A percentile compares a stretch with the other conserved stretches of the same genome.
phyloP scores from a whole-genome alignment of 2,888 invertebrate genomes.

The Petrolisthes manimaculis region DNA sequence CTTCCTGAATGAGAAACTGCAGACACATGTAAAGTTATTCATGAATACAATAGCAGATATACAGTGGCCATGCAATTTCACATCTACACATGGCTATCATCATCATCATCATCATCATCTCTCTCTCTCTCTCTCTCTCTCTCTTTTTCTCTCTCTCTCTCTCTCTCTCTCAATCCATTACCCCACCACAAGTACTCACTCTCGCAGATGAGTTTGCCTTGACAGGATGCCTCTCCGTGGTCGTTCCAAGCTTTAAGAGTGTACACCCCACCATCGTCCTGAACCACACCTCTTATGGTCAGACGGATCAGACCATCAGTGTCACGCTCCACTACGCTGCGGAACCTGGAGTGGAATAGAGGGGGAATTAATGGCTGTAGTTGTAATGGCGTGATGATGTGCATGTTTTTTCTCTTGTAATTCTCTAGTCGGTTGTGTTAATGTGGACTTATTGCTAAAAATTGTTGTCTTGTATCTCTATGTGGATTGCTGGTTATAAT shows the following conservation, averaged over 20 bases:
- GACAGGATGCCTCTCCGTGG: slow-evolving; percentile 85
- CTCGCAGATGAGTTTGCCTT: slow-evolving; percentile 84
- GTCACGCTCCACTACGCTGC: slow-evolving; percentile 86
- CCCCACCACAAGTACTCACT: slow-evolving; percentile 74
- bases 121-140: background rate
- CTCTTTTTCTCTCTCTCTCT: background rate
- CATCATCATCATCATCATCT: background rate
- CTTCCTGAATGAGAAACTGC: too few relatives aligned
- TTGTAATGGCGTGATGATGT: background rate
- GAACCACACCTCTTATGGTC: slow-evolving; percentile 79
- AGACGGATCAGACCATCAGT: slow-evolving; percentile 85
- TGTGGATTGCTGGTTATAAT: too few relatives aligned
- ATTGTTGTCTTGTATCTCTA: too few relatives aligned
- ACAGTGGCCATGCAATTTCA: background rate
- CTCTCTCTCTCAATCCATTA: background rate
- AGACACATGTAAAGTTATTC: too few relatives aligned
- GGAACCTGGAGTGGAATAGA: slow-evolving; percentile 74
- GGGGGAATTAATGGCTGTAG: background rate
- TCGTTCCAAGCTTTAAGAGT: slow-evolving; percentile 85
- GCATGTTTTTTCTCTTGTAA: too few relatives aligned
- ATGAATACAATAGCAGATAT: too few relatives aligned
- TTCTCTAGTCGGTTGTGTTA: too few relatives aligned
- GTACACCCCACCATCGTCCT: slow-evolving; percentile 86
- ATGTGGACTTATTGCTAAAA: too few relatives aligned
- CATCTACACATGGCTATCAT: background rate